Percentiles rank a stretch among this genome's conserved stretches.
Conservation (phyloP, 2,113 vertebrate species). For the Brachypodius melanocephalos region DNA sequence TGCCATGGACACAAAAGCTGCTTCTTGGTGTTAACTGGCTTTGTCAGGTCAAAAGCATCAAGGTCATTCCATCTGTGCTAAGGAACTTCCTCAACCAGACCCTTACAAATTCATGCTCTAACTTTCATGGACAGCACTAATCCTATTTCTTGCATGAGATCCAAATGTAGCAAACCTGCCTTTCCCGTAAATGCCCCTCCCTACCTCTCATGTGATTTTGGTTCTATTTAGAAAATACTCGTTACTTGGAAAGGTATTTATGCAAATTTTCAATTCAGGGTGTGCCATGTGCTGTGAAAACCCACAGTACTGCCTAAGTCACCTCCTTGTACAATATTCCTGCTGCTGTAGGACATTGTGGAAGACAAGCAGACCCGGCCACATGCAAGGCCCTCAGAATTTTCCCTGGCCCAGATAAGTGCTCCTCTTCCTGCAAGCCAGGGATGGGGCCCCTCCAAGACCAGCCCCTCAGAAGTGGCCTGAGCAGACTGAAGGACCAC, state of each 20-base stretch:
- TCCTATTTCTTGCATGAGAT: neutral
- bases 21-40: neutral
- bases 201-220: neutral
- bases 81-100: neutral
- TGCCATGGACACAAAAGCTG: neutral
- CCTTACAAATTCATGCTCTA: neutral
- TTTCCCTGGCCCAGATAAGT: neutral
- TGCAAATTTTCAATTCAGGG: neutral
- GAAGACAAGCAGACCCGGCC: neutral
- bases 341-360: neutral
- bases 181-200: neutral
- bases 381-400: accelerated
- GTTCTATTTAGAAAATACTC: neutral
- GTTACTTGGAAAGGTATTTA: neutral
- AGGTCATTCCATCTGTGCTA: neutral
- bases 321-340: neutral
- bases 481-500: neutral
- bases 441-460: neutral
- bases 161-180: neutral
- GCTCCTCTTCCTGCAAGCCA: neutral
- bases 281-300: neutral
- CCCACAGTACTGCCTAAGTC: neutral
- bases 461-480: neutral
- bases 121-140: neutral
- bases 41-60: neutral